Conservation (phyloP, 2,113 vertebrate genomes). For the Psettodes erumei region DNA sequence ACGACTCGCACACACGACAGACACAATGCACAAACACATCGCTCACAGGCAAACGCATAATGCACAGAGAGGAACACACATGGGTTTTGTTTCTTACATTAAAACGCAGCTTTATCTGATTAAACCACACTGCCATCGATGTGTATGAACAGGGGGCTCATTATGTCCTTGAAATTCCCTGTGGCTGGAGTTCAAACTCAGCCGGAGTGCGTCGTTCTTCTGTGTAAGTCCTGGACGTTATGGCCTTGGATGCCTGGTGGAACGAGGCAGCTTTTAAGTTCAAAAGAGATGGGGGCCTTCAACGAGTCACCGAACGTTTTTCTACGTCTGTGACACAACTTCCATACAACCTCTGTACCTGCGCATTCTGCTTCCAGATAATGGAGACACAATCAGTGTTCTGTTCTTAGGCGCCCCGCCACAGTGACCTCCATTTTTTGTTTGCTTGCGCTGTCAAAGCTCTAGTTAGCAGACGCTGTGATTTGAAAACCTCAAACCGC, state of each 20-base stretch:
- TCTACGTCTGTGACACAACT: neutral
- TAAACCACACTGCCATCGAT: constrained; percentile 26
- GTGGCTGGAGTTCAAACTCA: constrained; percentile 27
- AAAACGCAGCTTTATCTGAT: constrained; percentile 46
- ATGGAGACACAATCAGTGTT: neutral
- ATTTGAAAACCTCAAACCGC: neutral
- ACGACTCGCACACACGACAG: constrained; percentile 2
- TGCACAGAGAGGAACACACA: constrained; percentile 15
- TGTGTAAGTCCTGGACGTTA: neutral
- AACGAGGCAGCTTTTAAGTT: neutral
- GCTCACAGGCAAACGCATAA: constrained; percentile 5
- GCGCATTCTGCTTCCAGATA: constrained; percentile 21
- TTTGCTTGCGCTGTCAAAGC: too few species aligned
- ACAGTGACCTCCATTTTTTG: neutral
- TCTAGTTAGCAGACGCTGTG: too few species aligned
- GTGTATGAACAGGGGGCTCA: constrained; percentile 15
- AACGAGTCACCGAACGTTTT: neutral
- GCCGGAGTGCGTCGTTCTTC: constrained; percentile 6
- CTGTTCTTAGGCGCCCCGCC: neutral
- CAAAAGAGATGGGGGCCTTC: neutral
- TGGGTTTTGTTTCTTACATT: constrained; percentile 23
- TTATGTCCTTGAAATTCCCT: constrained; percentile 45
- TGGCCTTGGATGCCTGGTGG: neutral
- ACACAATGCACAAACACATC: neutral
- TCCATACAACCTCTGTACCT: constrained; percentile 14